Base-by-base conservation (phyloP, 2,797 vertebrate species). In the Anniella stebbinsi region DNA sequence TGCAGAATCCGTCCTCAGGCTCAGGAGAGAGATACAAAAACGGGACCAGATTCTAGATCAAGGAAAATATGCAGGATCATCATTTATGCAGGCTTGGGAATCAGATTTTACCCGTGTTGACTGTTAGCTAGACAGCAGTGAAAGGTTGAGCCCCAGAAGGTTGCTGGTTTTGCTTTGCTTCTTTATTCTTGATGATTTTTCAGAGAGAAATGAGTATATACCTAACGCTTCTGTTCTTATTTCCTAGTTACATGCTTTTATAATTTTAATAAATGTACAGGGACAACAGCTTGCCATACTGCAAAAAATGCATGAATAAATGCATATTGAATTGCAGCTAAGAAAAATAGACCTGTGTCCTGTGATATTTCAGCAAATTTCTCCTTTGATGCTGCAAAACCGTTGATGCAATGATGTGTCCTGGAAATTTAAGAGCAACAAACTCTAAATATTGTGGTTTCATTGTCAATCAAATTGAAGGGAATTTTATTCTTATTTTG, bases 401-500 rank as follows among this genome's bases (percentile, higher is more conserved):
- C 15, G 6, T 69, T 54, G 45, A 51, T 69, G 21, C 21, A 4
- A 57, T 25, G 23, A 18, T 0, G 66, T 28, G 23, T 77, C 54
- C 36, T 77, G 80, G 0, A 0, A 45, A 66, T 63, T 51, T 3
- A 70, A n/a, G 36, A 84, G 48, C 12, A 85, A 15, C 0, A 0
- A 36, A 33, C 30, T 82, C 66, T 30, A 87, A 73, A 91, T 91
- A 13, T 36, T 91, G 51, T 38, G 7, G 1, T 51, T 21, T 9
- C 73, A 51, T 67, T 45, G 33, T 60, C 90, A 36, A 0, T 90
- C 1, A 1, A 66, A 80, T 36, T 85, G 91, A 75, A 81, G 89
- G 92, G 90, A 86, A 66, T 67, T 94, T 91, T 78, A 63, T 95
- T 92, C 93, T 93, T 94, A 72, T 73, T 5, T 33, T 0, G 0